These are phyloP conservation scores for Deroptyus accipitrinus DNA, from an alignment of 2,113 vertebrate species.

Conservation along the genomic window DNA sequence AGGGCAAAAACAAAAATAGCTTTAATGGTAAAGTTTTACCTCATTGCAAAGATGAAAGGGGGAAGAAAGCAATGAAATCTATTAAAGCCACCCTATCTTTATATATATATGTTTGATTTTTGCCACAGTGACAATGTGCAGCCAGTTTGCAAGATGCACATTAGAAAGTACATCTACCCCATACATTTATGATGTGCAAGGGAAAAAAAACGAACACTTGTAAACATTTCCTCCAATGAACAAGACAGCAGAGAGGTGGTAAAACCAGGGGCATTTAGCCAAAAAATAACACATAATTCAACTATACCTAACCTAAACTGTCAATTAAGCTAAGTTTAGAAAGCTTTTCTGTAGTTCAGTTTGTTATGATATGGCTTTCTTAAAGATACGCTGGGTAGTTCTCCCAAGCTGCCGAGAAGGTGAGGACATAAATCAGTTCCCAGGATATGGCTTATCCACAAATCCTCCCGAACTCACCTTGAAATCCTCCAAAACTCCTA, in stretches of 20 bases:
- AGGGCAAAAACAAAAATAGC: not conserved
- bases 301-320: not conserved
- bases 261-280: not conserved
- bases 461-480: not conserved
- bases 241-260: not conserved
- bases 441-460: not conserved
- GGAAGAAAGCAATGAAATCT: not conserved
- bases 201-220: not conserved
- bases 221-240: not conserved
- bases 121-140: not conserved
- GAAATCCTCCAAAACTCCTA: not conserved
- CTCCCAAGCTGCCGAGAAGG: not conserved
- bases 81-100: not conserved
- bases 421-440: not conserved
- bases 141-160: not conserved
- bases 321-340: not conserved
- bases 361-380: not conserved
- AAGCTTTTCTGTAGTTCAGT: not conserved
- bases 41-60: not conserved
- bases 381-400: not conserved
- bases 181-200: not conserved
- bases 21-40: not conserved
- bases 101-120: not conserved
- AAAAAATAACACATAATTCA: not conserved
- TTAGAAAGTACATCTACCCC: not conserved